Percentiles rank a stretch among this genome's conserved stretches.
phyloP scores from a whole-genome alignment of 2,797 vertebrate species.

The Tadarida brasiliensis region DNA sequence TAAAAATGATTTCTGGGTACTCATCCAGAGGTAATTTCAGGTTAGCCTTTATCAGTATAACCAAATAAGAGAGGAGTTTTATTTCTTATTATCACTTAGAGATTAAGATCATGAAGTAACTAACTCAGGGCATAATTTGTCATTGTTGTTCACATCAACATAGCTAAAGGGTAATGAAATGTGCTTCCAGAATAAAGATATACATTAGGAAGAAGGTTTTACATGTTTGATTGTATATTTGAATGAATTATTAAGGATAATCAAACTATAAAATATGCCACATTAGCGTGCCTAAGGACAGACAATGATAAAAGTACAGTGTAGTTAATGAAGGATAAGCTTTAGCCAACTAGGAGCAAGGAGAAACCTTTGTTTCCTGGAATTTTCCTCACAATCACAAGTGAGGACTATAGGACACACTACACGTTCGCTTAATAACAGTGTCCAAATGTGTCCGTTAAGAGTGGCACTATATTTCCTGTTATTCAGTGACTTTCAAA shows the following conservation, averaged over 20 bases:
- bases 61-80: background rate
- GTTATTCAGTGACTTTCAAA: background rate
- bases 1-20: background rate
- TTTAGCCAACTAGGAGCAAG: constrained; percentile 69
- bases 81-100: constrained; percentile 65
- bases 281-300: constrained; percentile 70
- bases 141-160: constrained; percentile 74
- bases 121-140: constrained; percentile 70
- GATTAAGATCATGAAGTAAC: constrained; percentile 64
- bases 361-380: constrained; percentile 66
- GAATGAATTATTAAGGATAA: constrained; percentile 79
- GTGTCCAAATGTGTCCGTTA: constrained; percentile 34
- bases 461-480: background rate
- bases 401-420: background rate
- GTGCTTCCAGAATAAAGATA: constrained; percentile 79
- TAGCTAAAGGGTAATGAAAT: constrained; percentile 80
- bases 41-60: background rate
- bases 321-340: constrained; percentile 62
- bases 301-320: constrained; percentile 58
- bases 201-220: constrained; percentile 75
- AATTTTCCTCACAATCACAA: constrained; percentile 13
- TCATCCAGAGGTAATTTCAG: background rate
- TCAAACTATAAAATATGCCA: constrained; percentile 78
- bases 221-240: constrained; percentile 80
- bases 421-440: constrained; percentile 49